Percentiles rank a stretch among this genome's conserved stretches.
Evolutionary conservation across 2,797 vertebrate genomes (phyloP).

Genomic region (Stomatorhinus walkeri): DNA sequence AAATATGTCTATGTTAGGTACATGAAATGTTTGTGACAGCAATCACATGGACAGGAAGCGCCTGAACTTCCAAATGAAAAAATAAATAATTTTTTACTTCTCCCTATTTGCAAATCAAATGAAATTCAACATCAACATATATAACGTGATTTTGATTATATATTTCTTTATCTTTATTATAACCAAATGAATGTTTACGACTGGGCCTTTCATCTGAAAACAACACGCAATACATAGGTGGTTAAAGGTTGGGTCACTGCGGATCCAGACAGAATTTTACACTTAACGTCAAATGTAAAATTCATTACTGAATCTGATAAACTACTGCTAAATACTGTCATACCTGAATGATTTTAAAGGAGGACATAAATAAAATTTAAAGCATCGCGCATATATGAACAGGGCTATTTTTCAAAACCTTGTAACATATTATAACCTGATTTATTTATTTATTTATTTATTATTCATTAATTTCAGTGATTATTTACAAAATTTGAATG

Average conservation of each 20-base stretch:
- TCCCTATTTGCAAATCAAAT: background rate
- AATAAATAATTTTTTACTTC: background rate
- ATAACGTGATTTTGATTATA: background rate
- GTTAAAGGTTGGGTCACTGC: background rate
- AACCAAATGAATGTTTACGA: background rate
- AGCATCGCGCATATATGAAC: background rate
- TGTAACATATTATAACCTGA: background rate
- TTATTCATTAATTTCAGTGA: background rate
- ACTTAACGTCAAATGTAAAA: background rate
- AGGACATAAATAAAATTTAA: background rate
- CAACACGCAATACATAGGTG: background rate
- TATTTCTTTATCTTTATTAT: background rate
- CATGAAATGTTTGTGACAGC: background rate
- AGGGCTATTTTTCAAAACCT: background rate
- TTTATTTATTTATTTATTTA: background rate
- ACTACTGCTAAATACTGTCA: background rate
- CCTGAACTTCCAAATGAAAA: background rate
- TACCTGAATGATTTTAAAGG: background rate
- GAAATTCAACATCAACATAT: background rate
- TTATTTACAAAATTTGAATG: background rate
- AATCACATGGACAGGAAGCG: background rate
- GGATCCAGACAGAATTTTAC: background rate
- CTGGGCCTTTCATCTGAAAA: background rate
- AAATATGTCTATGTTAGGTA: background rate
- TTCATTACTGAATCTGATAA: background rate